phyloP scores from a whole-genome alignment of 2,797 vertebrate species.

The Eremophila alpestris region DNA sequence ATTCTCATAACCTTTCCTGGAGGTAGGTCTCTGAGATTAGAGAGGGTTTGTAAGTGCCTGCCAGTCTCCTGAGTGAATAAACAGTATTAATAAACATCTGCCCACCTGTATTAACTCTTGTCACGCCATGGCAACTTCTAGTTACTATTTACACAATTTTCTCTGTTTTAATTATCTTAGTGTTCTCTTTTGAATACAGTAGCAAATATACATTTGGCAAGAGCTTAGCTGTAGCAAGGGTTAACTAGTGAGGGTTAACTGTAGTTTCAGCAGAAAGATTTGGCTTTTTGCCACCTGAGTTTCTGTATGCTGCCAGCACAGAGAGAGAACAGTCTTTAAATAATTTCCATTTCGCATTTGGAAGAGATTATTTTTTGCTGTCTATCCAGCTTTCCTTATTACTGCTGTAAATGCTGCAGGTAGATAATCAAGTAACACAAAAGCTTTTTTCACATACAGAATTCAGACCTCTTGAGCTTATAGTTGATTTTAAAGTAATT shows the following conservation, averaged over 20 bases:
- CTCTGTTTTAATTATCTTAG: neutral
- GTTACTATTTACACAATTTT: neutral
- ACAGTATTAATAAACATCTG: neutral
- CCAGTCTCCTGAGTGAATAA: neutral
- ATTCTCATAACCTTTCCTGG: neutral
- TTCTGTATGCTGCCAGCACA: neutral
- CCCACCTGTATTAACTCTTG: neutral
- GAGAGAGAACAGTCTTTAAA: neutral
- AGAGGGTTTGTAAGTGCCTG: neutral
- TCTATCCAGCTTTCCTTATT: neutral
- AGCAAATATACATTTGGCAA: neutral
- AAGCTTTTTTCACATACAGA: neutral
- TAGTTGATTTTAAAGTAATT: neutral
- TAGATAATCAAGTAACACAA: neutral
- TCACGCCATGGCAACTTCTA: neutral
- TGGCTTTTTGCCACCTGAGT: conserved; percentile 1
- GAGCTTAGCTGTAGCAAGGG: neutral
- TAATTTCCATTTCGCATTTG: neutral
- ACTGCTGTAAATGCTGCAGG: neutral
- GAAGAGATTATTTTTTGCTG: neutral
- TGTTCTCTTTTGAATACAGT: neutral
- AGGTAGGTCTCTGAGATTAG: neutral
- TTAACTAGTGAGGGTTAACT: neutral
- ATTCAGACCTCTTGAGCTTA: neutral
- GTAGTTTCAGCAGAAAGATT: neutral